Evolutionary conservation across 2,797 vertebrate genomes (phyloP), one percentile per base, ranked within the genome.

Genomic region (Parotocinclus haroldoi): DNA sequence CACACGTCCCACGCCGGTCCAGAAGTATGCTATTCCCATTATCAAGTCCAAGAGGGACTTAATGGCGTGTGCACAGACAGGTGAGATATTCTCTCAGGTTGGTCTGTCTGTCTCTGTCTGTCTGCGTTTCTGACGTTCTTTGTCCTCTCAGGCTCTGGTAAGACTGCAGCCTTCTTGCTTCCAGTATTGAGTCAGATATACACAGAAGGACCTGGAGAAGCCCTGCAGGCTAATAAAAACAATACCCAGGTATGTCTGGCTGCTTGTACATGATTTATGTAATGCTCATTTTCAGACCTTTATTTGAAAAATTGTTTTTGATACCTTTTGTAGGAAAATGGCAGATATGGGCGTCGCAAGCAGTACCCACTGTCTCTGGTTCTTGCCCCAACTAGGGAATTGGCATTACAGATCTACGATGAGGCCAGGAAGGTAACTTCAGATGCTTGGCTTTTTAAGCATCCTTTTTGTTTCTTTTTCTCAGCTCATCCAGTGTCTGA

Each of bases 21-120:
- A 98, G 85, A 98, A 98, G 84, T 92, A 98, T 46, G 96, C 96
- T 79, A 98, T 98, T 86, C 95, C 96, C 68, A 98, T 98, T 74
- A 92, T 98, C 84, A 96, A 96, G 81, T 88, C 92, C 51, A 98
- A 98, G 78, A 90, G 96, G 80, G 96, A 98, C 84, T 89, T 98
- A 77, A 98, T 98, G 96, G 96, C 95, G 69, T 98, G 96, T 67
- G 96, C 95, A 51, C 96, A 98, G 84, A 98, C 95, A 72, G 96
- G 96, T 96, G 9, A 54, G 62, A 39, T 5, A 19, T 16, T 7
- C 10, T 4, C 17, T 16, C 16, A 53, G 46, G 7, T 4, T 36
- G 13, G 19, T 1, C 46, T 16, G 7, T n/a, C 9, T 44, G 3
- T 37, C 2, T 18, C 10, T 7, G 38, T 38, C 0, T 55, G 39